Evolutionary conservation across 2,797 vertebrate species (phyloP).

Genomic region (Euthynnus affinis): DNA sequence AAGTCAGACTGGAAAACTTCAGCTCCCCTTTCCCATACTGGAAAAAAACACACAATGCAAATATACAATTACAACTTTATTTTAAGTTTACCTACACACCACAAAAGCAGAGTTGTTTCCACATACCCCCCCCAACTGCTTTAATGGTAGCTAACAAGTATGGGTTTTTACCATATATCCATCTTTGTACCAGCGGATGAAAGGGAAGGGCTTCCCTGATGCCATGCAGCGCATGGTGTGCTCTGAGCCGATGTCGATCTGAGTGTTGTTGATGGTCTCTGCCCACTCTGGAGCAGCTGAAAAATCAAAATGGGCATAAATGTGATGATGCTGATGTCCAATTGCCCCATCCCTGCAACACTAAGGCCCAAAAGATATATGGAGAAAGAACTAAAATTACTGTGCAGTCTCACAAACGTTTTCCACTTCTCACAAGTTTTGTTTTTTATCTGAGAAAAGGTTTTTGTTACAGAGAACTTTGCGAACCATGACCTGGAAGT

Average conservation of each 20-base stretch:
- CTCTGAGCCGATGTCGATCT: constrained; percentile 94
- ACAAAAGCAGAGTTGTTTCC: not conserved
- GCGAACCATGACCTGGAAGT: no score
- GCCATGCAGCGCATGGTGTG: constrained; percentile 95
- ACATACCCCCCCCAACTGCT: not conserved
- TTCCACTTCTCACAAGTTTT: no score
- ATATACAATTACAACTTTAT: not conserved
- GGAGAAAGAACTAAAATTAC: no score
- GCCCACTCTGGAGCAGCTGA: constrained; percentile 97
- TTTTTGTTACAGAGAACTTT: no score
- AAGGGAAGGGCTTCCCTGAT: constrained; percentile 93
- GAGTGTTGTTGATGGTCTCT: constrained; percentile 96
- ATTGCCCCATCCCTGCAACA: no score
- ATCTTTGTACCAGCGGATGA: constrained; percentile 97
- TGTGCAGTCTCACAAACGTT: not conserved
- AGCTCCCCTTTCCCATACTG: constrained; percentile 95
- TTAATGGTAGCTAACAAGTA: not conserved
- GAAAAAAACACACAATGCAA: constrained; percentile 49
- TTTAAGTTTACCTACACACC: not conserved
- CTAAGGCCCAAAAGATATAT: no score
- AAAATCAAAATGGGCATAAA: not conserved
- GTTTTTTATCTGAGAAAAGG: no score
- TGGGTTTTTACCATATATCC: constrained; percentile 88
- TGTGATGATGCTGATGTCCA: not conserved
- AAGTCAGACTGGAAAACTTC: constrained; percentile 92